Percentiles rank a stretch among this genome's conserved stretches.
Conservation (phyloP, 2,888 invertebrate species). For the Drosophila rubida region DNA sequence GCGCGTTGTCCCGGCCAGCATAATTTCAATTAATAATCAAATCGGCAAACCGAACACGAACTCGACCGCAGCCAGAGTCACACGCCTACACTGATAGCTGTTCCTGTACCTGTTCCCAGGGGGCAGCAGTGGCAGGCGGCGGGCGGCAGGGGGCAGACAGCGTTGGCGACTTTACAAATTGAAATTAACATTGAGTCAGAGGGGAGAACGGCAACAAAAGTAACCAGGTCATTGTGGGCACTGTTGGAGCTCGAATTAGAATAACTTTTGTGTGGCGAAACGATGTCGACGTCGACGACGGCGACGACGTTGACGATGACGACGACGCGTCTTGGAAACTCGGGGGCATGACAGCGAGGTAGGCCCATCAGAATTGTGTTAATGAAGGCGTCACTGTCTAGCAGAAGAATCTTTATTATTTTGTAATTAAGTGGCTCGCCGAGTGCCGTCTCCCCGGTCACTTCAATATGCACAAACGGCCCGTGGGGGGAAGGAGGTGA, state of each 20-base stretch:
- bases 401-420: conserved; percentile 76
- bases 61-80: conserved; percentile 18
- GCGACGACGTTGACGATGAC: too few relatives aligned
- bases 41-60: conserved; percentile 61
- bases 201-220: conserved; percentile 37
- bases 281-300: neutral
- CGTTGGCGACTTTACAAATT: conserved; percentile 62
- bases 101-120: conserved; percentile 36
- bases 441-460: conserved; percentile 59
- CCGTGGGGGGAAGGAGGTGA: conserved; percentile 13
- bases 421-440: conserved; percentile 80
- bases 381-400: conserved; percentile 69
- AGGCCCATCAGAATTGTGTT: conserved; percentile 61
- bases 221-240: conserved; percentile 75
- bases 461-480: conserved; percentile 62
- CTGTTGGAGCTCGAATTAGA: conserved; percentile 57
- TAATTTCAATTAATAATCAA: conserved; percentile 78
- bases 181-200: conserved; percentile 63
- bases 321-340: neutral
- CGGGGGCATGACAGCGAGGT: conserved; percentile 4
- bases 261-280: conserved; percentile 49
- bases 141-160: conserved; percentile 24
- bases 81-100: neutral
- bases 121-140: conserved; percentile 12
- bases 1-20: conserved; percentile 63